These are phyloP conservation scores for Triops longicaudatus DNA, from an alignment of 1,140 invertebrate genomes.

Conservation along the genomic window DNA sequence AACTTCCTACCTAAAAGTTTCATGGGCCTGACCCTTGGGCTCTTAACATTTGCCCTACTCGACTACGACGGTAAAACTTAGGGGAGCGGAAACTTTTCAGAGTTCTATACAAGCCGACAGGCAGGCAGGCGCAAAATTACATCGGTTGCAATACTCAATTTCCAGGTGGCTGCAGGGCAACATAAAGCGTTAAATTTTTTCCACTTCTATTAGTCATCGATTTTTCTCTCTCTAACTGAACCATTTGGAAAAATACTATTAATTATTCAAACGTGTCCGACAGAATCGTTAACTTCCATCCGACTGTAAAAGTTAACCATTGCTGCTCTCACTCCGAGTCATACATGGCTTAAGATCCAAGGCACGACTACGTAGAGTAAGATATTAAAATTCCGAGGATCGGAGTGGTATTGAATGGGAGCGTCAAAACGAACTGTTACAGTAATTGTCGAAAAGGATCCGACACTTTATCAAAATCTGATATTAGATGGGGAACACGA, in stretches of 20 bases:
- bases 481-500: background rate
- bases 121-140: background rate
- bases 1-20: background rate
- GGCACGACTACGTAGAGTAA: background rate
- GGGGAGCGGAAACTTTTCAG: background rate
- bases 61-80: background rate
- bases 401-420: background rate
- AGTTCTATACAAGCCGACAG: background rate
- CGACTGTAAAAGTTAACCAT: background rate
- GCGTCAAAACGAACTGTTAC: background rate
- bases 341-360: background rate
- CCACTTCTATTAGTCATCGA: background rate
- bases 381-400: background rate
- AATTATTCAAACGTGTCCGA: background rate
- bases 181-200: background rate
- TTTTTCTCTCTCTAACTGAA: background rate
- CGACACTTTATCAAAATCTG: background rate
- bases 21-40: background rate
- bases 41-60: background rate
- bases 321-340: background rate
- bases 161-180: background rate
- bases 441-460: background rate
- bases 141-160: background rate
- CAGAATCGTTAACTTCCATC: background rate
- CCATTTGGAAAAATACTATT: background rate